These are phyloP conservation scores for Erynnis tages DNA, from an alignment of 2,888 invertebrate species.

Conservation along the genomic window DNA sequence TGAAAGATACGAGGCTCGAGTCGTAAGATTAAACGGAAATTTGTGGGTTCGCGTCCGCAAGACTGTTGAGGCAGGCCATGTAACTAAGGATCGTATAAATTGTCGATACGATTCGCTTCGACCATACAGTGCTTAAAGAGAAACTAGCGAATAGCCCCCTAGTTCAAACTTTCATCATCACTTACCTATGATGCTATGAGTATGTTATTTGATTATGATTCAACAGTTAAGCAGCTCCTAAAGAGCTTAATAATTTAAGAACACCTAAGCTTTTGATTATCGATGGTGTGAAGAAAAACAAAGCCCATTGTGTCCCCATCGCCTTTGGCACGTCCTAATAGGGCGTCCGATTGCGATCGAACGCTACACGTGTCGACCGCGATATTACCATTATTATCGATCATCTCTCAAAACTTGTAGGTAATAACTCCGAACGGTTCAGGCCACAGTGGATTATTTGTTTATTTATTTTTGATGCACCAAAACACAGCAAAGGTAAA, in stretches of 20 bases:
- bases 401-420: no score
- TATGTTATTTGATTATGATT: no score
- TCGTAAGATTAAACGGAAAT: slow-evolving; percentile 49
- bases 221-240: no score
- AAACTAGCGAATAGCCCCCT: no score
- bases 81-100: not conserved
- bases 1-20: slow-evolving; percentile 34
- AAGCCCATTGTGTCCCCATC: slow-evolving; percentile 5
- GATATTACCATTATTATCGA: no score
- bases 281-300: slow-evolving; percentile 3
- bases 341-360: slow-evolving; percentile 43
- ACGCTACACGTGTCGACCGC: slow-evolving; percentile 77
- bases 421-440: no score
- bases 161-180: no score
- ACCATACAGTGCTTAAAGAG: no score
- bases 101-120: not conserved
- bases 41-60: slow-evolving; percentile 31
- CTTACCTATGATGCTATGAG: no score
- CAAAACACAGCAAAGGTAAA: no score
- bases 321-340: slow-evolving; percentile 50
- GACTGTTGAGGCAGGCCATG: slow-evolving; percentile 9
- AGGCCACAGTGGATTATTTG: no score
- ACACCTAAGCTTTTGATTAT: not conserved
- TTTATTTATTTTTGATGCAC: no score
- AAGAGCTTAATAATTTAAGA: not conserved